phyloP scores from a whole-genome alignment of 2,797 vertebrate species.

The Ceryle rudis region DNA sequence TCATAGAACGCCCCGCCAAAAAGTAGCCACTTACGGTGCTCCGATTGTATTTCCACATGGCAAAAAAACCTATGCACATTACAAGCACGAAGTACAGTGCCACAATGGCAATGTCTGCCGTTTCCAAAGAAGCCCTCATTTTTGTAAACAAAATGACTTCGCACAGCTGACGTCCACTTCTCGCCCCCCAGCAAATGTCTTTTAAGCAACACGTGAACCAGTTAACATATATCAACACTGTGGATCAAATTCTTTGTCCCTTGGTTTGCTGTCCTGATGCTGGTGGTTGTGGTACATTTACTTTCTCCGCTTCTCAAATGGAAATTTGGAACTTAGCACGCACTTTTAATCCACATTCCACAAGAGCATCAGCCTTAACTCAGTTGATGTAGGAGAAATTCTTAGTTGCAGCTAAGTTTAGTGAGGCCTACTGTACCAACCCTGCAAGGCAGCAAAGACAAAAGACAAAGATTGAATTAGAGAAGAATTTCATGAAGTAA shows the following conservation, averaged over 20 bases:
- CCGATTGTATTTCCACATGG: slow-evolving; percentile 97
- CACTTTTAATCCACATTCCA: slow-evolving; percentile 88
- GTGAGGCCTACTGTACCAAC: slow-evolving; percentile 90
- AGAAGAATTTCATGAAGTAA: slow-evolving; percentile 78
- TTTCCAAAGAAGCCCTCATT: slow-evolving; percentile 91
- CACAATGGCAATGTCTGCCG: slow-evolving; percentile 93
- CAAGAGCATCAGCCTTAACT: slow-evolving; percentile 88
- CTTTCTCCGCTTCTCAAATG: slow-evolving; percentile 85
- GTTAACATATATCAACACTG: slow-evolving; percentile 80
- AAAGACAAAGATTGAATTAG: slow-evolving; percentile 91
- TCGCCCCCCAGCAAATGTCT: slow-evolving; percentile 79
- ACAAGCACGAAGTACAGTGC: slow-evolving; percentile 96
- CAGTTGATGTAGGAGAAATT: slow-evolving; percentile 87
- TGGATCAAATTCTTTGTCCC: slow-evolving; percentile 87
- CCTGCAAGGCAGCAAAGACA: slow-evolving; percentile 98
- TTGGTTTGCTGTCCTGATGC: slow-evolving; percentile 94
- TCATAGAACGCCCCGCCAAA: slow-evolving; percentile 97
- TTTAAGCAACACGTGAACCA: slow-evolving; percentile 77
- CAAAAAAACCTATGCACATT: slow-evolving; percentile 92
- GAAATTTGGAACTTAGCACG: slow-evolving; percentile 84
- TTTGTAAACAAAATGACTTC: slow-evolving; percentile 75
- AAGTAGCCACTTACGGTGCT: slow-evolving; percentile 98
- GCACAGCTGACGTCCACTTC: slow-evolving; percentile 70
- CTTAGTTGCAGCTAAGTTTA: slow-evolving; percentile 89
- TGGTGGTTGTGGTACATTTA: slow-evolving; percentile 83